These are phyloP conservation scores for Dione vanillae DNA, from an alignment of 2,888 invertebrate genomes.

Conservation along the genomic window DNA sequence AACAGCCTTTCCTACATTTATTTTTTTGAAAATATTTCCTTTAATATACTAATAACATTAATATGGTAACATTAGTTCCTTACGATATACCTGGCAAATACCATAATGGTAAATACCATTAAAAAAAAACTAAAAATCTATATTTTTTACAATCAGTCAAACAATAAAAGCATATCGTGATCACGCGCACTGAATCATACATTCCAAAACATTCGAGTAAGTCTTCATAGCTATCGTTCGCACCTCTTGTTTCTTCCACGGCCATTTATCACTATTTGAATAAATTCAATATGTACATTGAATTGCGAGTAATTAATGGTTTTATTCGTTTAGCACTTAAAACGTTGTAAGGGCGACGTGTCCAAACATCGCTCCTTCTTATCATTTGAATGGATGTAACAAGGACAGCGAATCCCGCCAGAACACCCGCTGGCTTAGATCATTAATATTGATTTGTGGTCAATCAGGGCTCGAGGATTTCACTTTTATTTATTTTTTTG, in stretches of 20 bases:
- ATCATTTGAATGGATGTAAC: conserved; percentile 54
- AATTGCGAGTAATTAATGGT: conserved; percentile 84
- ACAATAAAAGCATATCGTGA: conserved; percentile 48
- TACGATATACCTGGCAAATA: neutral
- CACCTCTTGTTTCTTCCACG: conserved; percentile 74
- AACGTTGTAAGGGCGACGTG: conserved; percentile 82
- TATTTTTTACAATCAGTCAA: conserved; percentile 1
- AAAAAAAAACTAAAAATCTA: conserved; percentile 23
- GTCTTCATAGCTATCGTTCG: conserved; percentile 57
- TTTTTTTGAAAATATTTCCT: too few relatives aligned
- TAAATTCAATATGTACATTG: conserved; percentile 85
- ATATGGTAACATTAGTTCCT: too few relatives aligned
- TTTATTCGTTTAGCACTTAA: conserved; percentile 85
- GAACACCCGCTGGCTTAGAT: conserved; percentile 80
- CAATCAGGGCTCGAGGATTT: conserved; percentile 83
- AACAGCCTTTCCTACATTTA: too few relatives aligned
- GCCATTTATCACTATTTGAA: conserved; percentile 84
- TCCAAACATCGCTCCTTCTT: conserved; percentile 73
- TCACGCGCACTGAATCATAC: conserved; percentile 63
- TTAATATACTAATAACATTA: neutral
- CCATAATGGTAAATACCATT: too few relatives aligned
- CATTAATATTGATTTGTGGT: conserved; percentile 86
- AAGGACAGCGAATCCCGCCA: conserved; percentile 59
- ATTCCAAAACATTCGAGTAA: conserved; percentile 54
- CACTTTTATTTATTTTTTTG: conserved; percentile 80